A percentile compares a stretch with the other conserved stretches of the same genome.
phyloP scores from a whole-genome alignment of 1,140 invertebrate species.

The Halictus rubicundus region DNA sequence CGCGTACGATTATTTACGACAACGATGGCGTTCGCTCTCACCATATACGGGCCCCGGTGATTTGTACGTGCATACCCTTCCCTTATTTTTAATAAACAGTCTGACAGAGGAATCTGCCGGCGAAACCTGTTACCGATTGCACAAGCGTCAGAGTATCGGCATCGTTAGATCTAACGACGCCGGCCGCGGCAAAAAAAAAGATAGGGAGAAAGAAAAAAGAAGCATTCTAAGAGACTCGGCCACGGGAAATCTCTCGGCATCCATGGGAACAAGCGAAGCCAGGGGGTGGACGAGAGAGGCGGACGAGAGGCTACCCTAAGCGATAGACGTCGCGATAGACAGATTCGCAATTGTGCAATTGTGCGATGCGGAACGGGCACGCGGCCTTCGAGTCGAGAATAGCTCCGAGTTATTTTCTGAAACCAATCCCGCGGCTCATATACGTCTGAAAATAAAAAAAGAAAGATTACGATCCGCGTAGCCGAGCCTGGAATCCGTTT shows the following conservation, averaged over 20 bases:
- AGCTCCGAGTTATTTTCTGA: constrained; percentile 53
- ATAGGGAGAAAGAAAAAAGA: no score
- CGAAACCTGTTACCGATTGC: constrained; percentile 37
- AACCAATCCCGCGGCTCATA: constrained; percentile 18
- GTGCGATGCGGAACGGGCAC: constrained; percentile 52
- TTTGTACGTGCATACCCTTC: constrained; percentile 22
- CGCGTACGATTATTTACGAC: neutral
- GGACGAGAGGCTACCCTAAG: constrained; percentile 6
- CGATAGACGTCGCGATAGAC: constrained; percentile 54
- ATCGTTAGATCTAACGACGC: constrained; percentile 57
- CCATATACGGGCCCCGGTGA: constrained; percentile 10
- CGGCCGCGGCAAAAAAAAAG: constrained; percentile 17
- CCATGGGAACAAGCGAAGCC: constrained; percentile 14
- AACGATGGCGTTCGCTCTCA: neutral
- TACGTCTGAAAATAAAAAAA: constrained; percentile 5
- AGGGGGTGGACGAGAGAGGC: neutral
- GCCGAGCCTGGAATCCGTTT: neutral
- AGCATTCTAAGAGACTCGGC: neutral
- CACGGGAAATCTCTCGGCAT: constrained; percentile 3
- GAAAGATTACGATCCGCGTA: neutral
- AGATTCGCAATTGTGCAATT: constrained; percentile 46
- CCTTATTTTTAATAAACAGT: constrained; percentile 8
- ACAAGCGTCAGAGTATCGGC: constrained; percentile 12
- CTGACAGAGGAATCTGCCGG: constrained; percentile 31
- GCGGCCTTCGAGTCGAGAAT: constrained; percentile 63